A percentile compares a stretch with the other conserved stretches of the same genome.
Conservation (phyloP, 2,888 invertebrate genomes). For the Amphimallon solstitiale region DNA sequence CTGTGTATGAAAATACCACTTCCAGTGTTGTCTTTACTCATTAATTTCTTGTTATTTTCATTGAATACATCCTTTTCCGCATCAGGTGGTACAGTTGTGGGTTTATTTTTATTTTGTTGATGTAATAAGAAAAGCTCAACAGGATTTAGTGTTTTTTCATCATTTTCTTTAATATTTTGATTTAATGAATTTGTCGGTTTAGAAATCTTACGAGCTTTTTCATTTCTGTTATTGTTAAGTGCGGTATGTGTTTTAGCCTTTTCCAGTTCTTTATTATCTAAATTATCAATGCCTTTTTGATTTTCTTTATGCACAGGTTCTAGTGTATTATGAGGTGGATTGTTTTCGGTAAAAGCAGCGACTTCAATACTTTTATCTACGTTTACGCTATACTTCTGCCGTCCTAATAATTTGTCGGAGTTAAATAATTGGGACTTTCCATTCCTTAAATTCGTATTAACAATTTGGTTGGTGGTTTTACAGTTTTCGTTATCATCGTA, state of each 20-base stretch:
- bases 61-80: conserved; percentile 48
- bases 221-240: neutral
- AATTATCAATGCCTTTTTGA: neutral
- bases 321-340: neutral
- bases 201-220: conserved; percentile 6
- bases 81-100: conserved; percentile 28
- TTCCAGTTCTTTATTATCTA: neutral
- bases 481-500: conserved; percentile 16
- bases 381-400: conserved; percentile 9
- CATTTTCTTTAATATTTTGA: conserved; percentile 2
- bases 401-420: neutral
- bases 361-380: conserved; percentile 26
- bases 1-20: conserved; percentile 76
- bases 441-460: conserved; percentile 3
- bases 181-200: neutral
- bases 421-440: conserved; percentile 2
- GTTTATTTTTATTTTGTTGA: conserved; percentile 35
- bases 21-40: conserved; percentile 62
- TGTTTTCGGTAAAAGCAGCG: conserved; percentile 24
- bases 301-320: neutral
- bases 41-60: conserved; percentile 55
- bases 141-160: conserved; percentile 21
- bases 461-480: conserved; percentile 3
- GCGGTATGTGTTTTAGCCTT: neutral
- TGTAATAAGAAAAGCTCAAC: conserved; percentile 21